Evolutionary conservation across 2,888 invertebrate species (phyloP).

Genomic region (Harpalus rubripes): DNA sequence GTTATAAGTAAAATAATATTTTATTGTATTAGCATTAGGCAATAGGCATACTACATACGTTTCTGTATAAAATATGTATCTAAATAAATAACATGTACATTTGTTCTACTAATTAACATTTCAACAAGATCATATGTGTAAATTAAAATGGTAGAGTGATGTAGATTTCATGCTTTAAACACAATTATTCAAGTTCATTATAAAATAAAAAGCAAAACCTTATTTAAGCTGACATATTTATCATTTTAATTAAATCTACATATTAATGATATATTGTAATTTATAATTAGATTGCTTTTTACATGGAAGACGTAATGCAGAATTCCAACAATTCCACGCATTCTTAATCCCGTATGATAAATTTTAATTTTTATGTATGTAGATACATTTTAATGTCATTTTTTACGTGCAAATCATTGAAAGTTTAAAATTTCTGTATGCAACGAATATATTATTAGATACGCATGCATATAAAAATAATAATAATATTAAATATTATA

Average conservation of each 20-base stretch:
- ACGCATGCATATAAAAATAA: too few species aligned
- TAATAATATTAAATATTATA: too few species aligned
- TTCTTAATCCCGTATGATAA: background rate
- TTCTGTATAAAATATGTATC: too few species aligned
- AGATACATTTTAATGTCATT: too few species aligned
- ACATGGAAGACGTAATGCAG: background rate
- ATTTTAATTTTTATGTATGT: too few species aligned
- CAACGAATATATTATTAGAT: too few species aligned
- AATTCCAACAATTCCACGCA: background rate
- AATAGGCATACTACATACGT: too few species aligned
- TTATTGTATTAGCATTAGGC: too few species aligned
- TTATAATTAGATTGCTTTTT: background rate
- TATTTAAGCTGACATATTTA: background rate
- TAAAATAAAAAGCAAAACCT: background rate
- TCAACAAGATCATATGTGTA: background rate
- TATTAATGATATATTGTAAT: background rate
- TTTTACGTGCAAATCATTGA: too few species aligned
- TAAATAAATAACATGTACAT: background rate
- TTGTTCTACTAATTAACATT: background rate
- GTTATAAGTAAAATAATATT: too few species aligned
- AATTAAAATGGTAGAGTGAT: background rate
- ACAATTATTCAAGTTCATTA: background rate
- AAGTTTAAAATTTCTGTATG: too few species aligned
- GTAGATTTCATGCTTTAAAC: background rate
- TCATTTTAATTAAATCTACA: background rate